Conservation (phyloP, 2,888 invertebrate genomes). For the Coecobrya sp. region DNA sequence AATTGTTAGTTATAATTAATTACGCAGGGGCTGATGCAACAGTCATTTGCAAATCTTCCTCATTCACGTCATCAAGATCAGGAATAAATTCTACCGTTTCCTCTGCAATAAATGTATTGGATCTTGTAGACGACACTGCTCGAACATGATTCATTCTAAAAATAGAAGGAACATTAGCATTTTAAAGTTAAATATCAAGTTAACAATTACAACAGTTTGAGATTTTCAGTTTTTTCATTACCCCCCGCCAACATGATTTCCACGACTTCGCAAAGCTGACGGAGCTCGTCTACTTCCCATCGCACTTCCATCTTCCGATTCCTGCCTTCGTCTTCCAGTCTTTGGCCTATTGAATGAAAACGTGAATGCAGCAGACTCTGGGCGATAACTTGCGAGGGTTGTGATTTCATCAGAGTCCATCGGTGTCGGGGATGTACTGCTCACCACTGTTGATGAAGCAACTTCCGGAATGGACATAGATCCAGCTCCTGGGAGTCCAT, state of each 20-base stretch:
- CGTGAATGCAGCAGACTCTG: slow-evolving; percentile 82
- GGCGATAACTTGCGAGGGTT: slow-evolving; percentile 78
- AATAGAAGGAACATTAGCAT: slow-evolving; percentile 21
- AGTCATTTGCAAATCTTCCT: slow-evolving; percentile 85
- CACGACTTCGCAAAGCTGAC: slow-evolving; percentile 68
- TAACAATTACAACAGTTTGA: neutral
- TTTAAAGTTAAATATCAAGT: too few relatives aligned
- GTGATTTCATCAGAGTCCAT: slow-evolving; percentile 73
- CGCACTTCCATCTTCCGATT: slow-evolving; percentile 55
- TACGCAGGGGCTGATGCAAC: slow-evolving; percentile 86
- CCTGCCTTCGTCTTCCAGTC: slow-evolving; percentile 72
- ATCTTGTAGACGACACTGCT: slow-evolving; percentile 54
- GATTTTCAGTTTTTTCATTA: neutral
- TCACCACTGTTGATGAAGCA: slow-evolving; percentile 38
- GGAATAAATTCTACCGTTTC: slow-evolving; percentile 84
- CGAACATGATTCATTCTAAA: slow-evolving; percentile 63
- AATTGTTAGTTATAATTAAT: slow-evolving; percentile 8
- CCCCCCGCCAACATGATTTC: slow-evolving; percentile 53
- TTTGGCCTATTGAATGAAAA: slow-evolving; percentile 80
- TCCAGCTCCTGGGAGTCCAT: slow-evolving; percentile 7
- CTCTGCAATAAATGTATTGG: slow-evolving; percentile 74
- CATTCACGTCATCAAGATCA: slow-evolving; percentile 85
- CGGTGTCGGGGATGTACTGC: slow-evolving; percentile 33
- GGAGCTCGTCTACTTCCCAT: slow-evolving; percentile 46
- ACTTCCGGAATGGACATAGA: slow-evolving; percentile 39